phyloP scores from a whole-genome alignment of 1,140 invertebrate species.

The Hypothenemus hampei region DNA sequence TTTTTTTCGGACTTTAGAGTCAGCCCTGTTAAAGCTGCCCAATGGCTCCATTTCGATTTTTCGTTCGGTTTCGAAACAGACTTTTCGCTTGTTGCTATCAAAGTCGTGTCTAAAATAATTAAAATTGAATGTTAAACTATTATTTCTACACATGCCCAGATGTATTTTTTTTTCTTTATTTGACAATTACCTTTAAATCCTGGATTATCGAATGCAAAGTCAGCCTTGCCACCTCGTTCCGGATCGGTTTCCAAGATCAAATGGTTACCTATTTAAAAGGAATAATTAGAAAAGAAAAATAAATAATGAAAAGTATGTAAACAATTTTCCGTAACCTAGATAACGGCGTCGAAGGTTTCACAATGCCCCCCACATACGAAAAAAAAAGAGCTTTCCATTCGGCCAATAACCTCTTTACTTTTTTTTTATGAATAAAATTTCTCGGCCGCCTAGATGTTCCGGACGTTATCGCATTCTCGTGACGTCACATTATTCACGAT shows the following conservation, averaged over 20 bases:
- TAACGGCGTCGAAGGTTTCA: no score
- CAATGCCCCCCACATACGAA: not conserved
- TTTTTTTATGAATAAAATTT: no score
- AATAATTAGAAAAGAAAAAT: conserved; percentile 21
- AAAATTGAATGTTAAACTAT: conserved; percentile 4
- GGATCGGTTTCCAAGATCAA: conserved; percentile 68
- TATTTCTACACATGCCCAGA: no score
- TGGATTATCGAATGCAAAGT: conserved; percentile 75
- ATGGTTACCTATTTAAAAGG: conserved; percentile 60
- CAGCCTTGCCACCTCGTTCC: conserved; percentile 64
- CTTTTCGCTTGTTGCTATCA: conserved; percentile 34
- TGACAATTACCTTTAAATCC: conserved; percentile 59
- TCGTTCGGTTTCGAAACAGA: conserved; percentile 37
- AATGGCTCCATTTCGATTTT: conserved; percentile 46
- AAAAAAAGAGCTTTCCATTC: not conserved
- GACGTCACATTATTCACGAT: no score
- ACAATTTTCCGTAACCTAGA: no score
- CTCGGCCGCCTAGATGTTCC: no score
- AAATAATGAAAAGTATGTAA: not conserved
- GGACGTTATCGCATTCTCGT: no score
- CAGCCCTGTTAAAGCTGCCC: conserved; percentile 47
- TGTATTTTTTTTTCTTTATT: no score
- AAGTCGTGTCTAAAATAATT: conserved; percentile 34
- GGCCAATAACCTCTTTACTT: not conserved
- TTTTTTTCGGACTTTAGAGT: conserved; percentile 50